Conservation (phyloP, 2,888 invertebrate genomes). For the Chymomyza fuscimana region DNA sequence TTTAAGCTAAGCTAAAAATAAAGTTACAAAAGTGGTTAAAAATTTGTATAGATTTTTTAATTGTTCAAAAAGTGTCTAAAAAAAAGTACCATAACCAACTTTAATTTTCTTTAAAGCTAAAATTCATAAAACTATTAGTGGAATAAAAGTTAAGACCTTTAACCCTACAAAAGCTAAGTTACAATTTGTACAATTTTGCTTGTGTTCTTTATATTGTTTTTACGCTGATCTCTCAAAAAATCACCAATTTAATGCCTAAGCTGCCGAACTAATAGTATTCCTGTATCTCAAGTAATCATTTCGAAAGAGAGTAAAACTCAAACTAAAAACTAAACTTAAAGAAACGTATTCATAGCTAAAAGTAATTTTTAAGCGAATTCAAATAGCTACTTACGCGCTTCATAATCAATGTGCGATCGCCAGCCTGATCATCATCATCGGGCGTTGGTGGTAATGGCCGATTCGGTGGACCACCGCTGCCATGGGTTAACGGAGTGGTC, state of each 20-base stretch:
- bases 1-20: constrained; percentile 31
- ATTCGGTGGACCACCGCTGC: constrained; percentile 89
- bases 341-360: constrained; percentile 25
- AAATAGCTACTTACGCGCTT: constrained; percentile 87
- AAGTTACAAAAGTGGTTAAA: constrained; percentile 15
- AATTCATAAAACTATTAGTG: constrained; percentile 20
- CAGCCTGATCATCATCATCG: constrained; percentile 91
- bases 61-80: constrained; percentile 25
- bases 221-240: constrained; percentile 25
- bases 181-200: constrained; percentile 59
- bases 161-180: constrained; percentile 63
- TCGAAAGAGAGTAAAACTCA: constrained; percentile 20
- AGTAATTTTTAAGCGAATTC: not conserved
- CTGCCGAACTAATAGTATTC: not conserved
- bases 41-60: constrained; percentile 23
- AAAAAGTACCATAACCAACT: constrained; percentile 80
- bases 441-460: constrained; percentile 96
- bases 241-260: constrained; percentile 31
- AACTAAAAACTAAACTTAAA: constrained; percentile 47
- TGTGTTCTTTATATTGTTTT: not conserved
- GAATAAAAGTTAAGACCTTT: constrained; percentile 37
- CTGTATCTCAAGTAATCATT: constrained; percentile 28
- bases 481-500: constrained; percentile 75
- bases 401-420: constrained; percentile 94
- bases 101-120: constrained; percentile 25